Evolutionary conservation across 1,140 invertebrate species (phyloP), one percentile per base, ranked within the genome.

Genomic region (Diplogasteroides magnus): DNA sequence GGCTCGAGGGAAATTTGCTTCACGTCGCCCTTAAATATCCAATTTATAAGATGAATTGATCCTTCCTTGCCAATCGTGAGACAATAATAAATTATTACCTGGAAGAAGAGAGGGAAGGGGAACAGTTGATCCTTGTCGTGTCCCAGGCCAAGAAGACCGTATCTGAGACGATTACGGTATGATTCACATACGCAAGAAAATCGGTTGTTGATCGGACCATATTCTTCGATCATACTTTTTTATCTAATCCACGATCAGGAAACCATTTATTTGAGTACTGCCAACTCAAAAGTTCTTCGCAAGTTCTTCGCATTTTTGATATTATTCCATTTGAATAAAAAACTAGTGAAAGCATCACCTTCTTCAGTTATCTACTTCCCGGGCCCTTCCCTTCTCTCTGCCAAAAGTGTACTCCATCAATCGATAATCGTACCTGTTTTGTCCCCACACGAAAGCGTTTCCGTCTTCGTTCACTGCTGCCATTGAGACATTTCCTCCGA

Each of bases 341-440:
- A n/a, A n/a, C n/a, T n/a, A n/a, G n/a, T n/a, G n/a, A n/a, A n/a
- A n/a, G n/a, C n/a, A n/a, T n/a, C n/a, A n/a, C n/a, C n/a, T n/a
- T n/a, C n/a, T n/a, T n/a, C n/a, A n/a, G n/a, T n/a, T n/a, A n/a
- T n/a, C n/a, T n/a, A n/a, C n/a, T n/a, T n/a, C n/a, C n/a, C n/a
- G n/a, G n/a, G n/a, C n/a, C 37, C 37, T 48, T 6, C 37, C 37
- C 37, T 64, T 23, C n/a, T n/a, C 28, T 19, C 28, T 48, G 62
- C 13, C 23, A n/a, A 13, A 64, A 48, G n/a, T n/a, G n/a, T n/a
- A n/a, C n/a, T n/a, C n/a, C n/a, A n/a, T n/a, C n/a, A n/a, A n/a
- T n/a, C n/a, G n/a, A n/a, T n/a, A n/a, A n/a, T n/a, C n/a, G n/a
- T 59, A 67, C 15, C 70, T 59, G 56, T 72, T 72, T 63, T 72